A percentile compares a stretch with the other conserved stretches of the same genome.
Conservation (phyloP, 2,888 invertebrate species). For the Clusia tigrina region DNA sequence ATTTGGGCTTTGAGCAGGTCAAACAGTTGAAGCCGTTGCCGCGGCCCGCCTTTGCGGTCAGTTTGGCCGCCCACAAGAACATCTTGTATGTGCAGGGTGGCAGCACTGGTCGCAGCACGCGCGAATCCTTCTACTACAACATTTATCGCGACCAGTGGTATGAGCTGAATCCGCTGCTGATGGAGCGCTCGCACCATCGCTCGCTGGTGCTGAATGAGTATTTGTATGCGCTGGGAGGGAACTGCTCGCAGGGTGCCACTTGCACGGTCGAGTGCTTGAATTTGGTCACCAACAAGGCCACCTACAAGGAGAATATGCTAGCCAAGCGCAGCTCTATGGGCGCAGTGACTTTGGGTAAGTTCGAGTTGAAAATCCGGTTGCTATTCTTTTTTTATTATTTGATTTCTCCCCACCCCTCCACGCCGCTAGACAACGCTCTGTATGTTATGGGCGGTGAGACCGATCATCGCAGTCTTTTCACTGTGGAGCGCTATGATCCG, state of each 20-base stretch:
- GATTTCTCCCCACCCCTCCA: not conserved
- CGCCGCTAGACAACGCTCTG: conserved; percentile 44
- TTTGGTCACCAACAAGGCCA: conserved; percentile 42
- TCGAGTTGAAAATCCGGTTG: not conserved
- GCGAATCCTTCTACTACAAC: conserved; percentile 47
- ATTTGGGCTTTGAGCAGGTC: conserved; percentile 37
- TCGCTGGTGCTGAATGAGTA: conserved; percentile 45
- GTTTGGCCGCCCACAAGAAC: conserved; percentile 44
- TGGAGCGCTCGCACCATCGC: conserved; percentile 50
- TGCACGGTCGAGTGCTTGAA: conserved; percentile 47
- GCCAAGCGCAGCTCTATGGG: conserved; percentile 52
- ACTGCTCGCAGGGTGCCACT: conserved; percentile 42
- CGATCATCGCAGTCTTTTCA: conserved; percentile 45
- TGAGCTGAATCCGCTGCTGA: conserved; percentile 38
- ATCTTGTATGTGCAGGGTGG: conserved; percentile 51
- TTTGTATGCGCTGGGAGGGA: conserved; percentile 50
- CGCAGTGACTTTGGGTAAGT: conserved; percentile 44
- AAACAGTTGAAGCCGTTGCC: conserved; percentile 43
- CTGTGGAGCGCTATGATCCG: conserved; percentile 48
- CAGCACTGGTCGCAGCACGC: conserved; percentile 43
- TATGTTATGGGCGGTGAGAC: conserved; percentile 55
- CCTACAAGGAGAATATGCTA: conserved; percentile 45
- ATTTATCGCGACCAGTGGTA: conserved; percentile 50
- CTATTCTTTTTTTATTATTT: not conserved
- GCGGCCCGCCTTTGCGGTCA: conserved; percentile 47